These are phyloP conservation scores for Brachyhypopomus occidentalis DNA, from an alignment of 2,113 vertebrate species.

Conservation along the genomic window DNA sequence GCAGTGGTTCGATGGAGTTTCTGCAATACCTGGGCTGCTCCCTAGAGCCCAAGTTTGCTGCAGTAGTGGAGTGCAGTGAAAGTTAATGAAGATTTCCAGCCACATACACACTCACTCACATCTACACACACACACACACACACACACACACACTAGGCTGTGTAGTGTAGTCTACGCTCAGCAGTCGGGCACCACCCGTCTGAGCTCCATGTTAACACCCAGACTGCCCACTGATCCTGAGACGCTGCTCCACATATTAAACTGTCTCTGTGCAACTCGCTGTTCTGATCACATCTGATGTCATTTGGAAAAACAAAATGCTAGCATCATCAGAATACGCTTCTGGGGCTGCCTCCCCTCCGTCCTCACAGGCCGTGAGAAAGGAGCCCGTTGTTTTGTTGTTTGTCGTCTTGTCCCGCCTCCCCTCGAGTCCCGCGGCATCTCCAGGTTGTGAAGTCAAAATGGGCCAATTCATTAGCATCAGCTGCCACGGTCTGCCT, in stretches of 20 bases:
- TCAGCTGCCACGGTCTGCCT: conserved; percentile 7
- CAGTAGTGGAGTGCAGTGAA: conserved; percentile 22
- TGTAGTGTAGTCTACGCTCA: neutral
- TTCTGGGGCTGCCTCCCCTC: neutral
- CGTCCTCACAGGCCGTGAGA: neutral
- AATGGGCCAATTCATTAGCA: conserved; percentile 11
- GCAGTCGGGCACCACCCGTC: neutral
- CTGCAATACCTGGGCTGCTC: conserved; percentile 12
- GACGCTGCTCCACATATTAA: neutral
- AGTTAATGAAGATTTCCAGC: conserved; percentile 25
- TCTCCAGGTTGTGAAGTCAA: neutral
- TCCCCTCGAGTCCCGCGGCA: neutral
- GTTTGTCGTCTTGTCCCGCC: neutral
- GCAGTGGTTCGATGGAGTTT: neutral
- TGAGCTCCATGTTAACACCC: neutral
- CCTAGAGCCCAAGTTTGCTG: conserved; percentile 13
- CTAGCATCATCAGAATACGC: neutral
- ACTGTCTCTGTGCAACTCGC: too few relatives aligned
- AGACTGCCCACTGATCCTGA: neutral
- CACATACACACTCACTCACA: neutral
- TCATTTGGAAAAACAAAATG: neutral
- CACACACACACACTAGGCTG: neutral
- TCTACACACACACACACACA: neutral
- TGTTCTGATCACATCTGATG: too few relatives aligned
- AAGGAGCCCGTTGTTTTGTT: conserved; percentile 19